These are phyloP conservation scores for Pherbina coryleti DNA, from an alignment of 2,888 invertebrate species.

Conservation along the genomic window DNA sequence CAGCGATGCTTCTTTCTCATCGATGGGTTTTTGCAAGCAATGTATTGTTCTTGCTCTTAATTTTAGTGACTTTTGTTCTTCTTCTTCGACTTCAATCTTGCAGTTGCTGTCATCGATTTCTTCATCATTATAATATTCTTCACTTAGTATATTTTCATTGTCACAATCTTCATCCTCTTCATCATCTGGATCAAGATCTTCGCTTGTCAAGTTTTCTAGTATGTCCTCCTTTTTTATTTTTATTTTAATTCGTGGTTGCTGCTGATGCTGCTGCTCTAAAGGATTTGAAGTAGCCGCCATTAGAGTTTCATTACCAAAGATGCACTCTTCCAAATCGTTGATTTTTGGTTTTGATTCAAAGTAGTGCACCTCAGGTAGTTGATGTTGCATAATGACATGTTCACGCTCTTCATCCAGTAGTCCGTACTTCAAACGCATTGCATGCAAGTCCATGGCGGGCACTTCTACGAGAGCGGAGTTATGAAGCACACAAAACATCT, in stretches of 20 bases:
- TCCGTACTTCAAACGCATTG: constrained; percentile 51
- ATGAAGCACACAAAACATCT: constrained; percentile 59
- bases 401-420: constrained; percentile 50
- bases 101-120: constrained; percentile 19
- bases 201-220: neutral
- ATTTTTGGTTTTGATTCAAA: constrained; percentile 53
- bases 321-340: constrained; percentile 33
- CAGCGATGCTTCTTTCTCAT: neutral
- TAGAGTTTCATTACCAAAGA: neutral
- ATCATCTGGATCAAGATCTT: constrained; percentile 21
- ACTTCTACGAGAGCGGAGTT: constrained; percentile 19
- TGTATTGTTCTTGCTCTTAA: constrained; percentile 5
- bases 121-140: constrained; percentile 27
- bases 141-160: constrained; percentile 38
- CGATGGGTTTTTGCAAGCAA: neutral
- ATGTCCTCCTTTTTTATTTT: constrained; percentile 48
- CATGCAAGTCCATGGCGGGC: constrained; percentile 34
- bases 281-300: constrained; percentile 19
- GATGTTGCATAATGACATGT: constrained; percentile 41
- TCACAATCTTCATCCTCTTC: constrained; percentile 38
- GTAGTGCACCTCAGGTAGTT: constrained; percentile 52
- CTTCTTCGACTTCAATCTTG: constrained; percentile 8
- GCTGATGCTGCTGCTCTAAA: constrained; percentile 3
- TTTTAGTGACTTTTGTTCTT: constrained; percentile 12
- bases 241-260: constrained; percentile 26